A percentile compares a stretch with the other conserved stretches of the same genome.
Conservation (phyloP, 2,888 invertebrate genomes). For the Amiota communis region DNA sequence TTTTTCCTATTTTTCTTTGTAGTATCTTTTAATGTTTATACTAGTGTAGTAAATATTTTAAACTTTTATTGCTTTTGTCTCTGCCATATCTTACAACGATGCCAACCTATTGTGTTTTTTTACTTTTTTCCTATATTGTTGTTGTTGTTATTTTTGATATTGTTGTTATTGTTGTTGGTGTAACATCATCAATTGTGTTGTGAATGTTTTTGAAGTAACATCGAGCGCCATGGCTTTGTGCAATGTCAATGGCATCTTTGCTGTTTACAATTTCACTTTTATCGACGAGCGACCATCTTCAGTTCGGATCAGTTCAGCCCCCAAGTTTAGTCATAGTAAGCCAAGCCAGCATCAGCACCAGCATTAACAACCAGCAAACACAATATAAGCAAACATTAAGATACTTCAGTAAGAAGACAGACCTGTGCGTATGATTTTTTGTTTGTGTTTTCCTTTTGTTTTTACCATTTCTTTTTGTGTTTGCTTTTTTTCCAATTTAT, state of each 20-base stretch:
- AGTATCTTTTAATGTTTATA: slow-evolving; percentile 36
- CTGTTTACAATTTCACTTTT: slow-evolving; percentile 65
- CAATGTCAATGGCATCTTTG: slow-evolving; percentile 67
- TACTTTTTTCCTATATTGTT: slow-evolving; percentile 4
- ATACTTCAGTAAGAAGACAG: too few species aligned
- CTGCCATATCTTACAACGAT: background rate
- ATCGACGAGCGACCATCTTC: slow-evolving; percentile 58
- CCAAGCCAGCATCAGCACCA: background rate
- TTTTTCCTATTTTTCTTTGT: slow-evolving; percentile 15
- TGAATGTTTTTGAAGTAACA: background rate
- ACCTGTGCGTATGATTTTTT: slow-evolving; percentile 5
- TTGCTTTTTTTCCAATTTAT: slow-evolving; percentile 8
- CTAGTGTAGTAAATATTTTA: background rate
- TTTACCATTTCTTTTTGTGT: slow-evolving; percentile 12
- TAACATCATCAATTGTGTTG: too few species aligned
- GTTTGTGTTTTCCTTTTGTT: background rate
- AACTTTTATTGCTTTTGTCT: slow-evolving; percentile 43
- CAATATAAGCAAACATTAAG: too few species aligned
- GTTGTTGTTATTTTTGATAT: slow-evolving; percentile 1
- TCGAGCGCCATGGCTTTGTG: slow-evolving; percentile 46
- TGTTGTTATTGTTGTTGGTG: background rate
- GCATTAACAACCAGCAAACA: too few species aligned
- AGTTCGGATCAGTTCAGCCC: slow-evolving; percentile 35
- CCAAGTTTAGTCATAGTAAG: background rate
- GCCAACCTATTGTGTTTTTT: slow-evolving; percentile 55